Percentiles rank a stretch among this genome's conserved stretches.
These are phyloP conservation scores for Anas bernieri DNA, from an alignment of 2,797 vertebrate species.

Conservation along the genomic window DNA sequence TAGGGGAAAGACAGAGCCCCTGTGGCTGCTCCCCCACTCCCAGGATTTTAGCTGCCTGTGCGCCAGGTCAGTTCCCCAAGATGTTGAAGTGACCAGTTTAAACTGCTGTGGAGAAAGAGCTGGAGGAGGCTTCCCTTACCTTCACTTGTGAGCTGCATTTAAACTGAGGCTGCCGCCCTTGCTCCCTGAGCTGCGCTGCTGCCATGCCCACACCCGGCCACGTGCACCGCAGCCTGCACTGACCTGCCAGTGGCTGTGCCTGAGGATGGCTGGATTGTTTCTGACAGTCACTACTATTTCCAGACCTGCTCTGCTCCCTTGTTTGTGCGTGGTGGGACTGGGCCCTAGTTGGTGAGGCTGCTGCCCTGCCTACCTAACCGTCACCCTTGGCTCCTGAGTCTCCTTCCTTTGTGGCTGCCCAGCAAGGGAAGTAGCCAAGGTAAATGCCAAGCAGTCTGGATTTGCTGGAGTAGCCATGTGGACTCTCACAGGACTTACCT, in stretches of 20 bases:
- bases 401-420: neutral
- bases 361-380: neutral
- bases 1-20: neutral
- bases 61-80: rapidly evolving
- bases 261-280: neutral
- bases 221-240: neutral
- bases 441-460: neutral
- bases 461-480: neutral
- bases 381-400: neutral
- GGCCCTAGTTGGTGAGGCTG: neutral
- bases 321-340: neutral
- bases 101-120: neutral
- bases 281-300: neutral
- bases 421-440: neutral
- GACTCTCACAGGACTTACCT: slow-evolving; percentile 69
- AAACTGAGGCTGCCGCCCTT: neutral
- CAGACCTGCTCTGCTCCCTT: neutral
- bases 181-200: neutral
- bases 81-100: neutral
- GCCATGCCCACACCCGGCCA: neutral
- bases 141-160: neutral
- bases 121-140: neutral
- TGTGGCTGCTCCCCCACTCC: rapidly evolving
- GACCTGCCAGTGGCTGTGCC: neutral
- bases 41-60: neutral